These are phyloP conservation scores for Nomada ruficornis DNA, from an alignment of 2,888 invertebrate species.

Conservation along the genomic window DNA sequence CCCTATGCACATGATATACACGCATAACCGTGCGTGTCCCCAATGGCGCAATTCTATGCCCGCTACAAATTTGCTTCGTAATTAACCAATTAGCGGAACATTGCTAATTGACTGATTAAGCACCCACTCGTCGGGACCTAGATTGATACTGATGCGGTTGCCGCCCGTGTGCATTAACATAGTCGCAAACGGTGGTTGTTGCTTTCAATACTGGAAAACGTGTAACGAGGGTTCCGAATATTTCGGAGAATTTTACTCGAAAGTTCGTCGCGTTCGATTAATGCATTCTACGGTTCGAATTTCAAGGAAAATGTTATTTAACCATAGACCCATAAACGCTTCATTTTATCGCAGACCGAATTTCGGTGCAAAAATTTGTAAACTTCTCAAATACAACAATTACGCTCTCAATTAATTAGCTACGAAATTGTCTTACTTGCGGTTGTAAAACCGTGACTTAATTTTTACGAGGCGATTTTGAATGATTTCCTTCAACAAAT, in stretches of 20 bases:
- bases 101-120: constrained; percentile 79
- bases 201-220: constrained; percentile 36
- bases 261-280: no score
- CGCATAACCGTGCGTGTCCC: constrained; percentile 39
- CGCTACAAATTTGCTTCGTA: constrained; percentile 74
- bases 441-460: no score
- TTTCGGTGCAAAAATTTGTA: no score
- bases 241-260: no score
- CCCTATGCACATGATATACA: constrained; percentile 35
- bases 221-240: background rate
- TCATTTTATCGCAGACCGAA: no score
- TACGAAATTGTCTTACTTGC: no score
- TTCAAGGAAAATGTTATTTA: no score
- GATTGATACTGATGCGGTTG: constrained; percentile 74
- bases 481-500: background rate
- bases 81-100: constrained; percentile 77
- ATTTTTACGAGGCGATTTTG: background rate
- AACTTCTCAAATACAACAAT: no score
- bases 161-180: constrained; percentile 60
- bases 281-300: no score
- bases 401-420: no score
- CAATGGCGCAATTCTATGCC: constrained; percentile 44
- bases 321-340: no score
- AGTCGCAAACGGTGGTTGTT: constrained; percentile 36
- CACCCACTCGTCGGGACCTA: constrained; percentile 73